A percentile compares a stretch with the other conserved stretches of the same genome.
Evolutionary conservation across 2,797 vertebrate species (phyloP).

Genomic region (Oryzias dopingdopingensis): DNA sequence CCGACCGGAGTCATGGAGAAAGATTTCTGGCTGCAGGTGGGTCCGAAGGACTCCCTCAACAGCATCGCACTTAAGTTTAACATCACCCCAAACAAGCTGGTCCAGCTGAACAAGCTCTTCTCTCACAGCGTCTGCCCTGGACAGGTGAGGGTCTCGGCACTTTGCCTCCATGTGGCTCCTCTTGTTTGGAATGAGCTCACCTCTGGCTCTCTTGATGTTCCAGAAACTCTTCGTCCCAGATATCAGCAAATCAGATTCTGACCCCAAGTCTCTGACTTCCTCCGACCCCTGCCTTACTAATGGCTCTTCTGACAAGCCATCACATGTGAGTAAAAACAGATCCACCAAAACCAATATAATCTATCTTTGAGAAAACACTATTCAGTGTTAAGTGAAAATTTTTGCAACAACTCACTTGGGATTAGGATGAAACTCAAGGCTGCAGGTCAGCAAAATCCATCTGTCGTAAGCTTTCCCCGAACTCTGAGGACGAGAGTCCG

Average conservation of each 20-base stretch:
- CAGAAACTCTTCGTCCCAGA: conserved; percentile 82
- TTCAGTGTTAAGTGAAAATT: conserved; percentile 2
- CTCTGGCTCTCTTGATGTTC: conserved; percentile 13
- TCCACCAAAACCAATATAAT: neutral
- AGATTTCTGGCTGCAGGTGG: conserved; percentile 74
- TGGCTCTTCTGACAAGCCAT: conserved; percentile 30
- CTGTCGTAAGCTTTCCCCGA: conserved; percentile 86
- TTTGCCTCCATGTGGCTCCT: neutral
- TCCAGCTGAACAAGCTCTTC: conserved; percentile 95
- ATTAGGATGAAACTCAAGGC: conserved; percentile 82
- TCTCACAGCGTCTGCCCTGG: conserved; percentile 91
- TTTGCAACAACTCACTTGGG: neutral
- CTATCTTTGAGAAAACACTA: neutral
- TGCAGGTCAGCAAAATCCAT: conserved; percentile 80
- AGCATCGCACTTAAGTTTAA: conserved; percentile 95
- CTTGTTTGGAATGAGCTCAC: conserved; percentile 6
- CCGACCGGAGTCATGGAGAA: neutral
- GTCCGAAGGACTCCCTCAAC: conserved; percentile 87
- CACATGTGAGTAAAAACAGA: conserved; percentile 50
- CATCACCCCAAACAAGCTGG: conserved; percentile 94
- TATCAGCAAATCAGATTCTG: conserved; percentile 51
- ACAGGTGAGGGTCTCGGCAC: conserved; percentile 80
- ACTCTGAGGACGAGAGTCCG: conserved; percentile 94
- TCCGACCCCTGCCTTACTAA: conserved; percentile 36
- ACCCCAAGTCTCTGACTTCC: conserved; percentile 53